Conservation (phyloP, 2,797 vertebrate genomes). For the Cirrhinus mrigala region DNA sequence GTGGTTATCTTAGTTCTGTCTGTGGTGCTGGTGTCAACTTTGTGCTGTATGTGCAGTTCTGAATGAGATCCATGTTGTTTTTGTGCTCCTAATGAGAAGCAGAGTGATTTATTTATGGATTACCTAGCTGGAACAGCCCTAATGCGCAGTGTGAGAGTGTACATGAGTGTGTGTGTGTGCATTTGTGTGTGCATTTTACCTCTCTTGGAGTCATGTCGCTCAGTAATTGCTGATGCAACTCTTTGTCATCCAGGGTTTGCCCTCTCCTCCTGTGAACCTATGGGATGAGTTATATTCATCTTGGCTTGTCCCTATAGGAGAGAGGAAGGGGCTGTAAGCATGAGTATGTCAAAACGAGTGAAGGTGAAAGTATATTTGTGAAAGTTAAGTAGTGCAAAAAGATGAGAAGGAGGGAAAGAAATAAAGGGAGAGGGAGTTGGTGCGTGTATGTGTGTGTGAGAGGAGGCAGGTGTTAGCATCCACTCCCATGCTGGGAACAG, state of each 20-base stretch:
- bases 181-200: constrained; percentile 54
- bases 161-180: constrained; percentile 54
- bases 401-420: constrained; percentile 31
- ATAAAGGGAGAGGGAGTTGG: neutral
- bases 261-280: constrained; percentile 81
- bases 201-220: constrained; percentile 81
- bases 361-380: constrained; percentile 66
- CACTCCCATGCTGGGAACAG: constrained; percentile 78
- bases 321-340: constrained; percentile 29
- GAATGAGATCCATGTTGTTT: constrained; percentile 72
- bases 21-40: constrained; percentile 57
- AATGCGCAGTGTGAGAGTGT: constrained; percentile 70
- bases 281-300: constrained; percentile 81
- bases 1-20: constrained; percentile 44
- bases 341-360: constrained; percentile 43
- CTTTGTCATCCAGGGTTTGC: constrained; percentile 85
- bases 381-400: constrained; percentile 57
- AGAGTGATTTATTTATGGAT: constrained; percentile 85
- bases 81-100: constrained; percentile 79
- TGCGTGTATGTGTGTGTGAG: neutral
- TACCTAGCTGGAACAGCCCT: constrained; percentile 80
- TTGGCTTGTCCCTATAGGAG: constrained; percentile 58
- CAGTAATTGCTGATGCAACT: constrained; percentile 86
- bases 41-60: constrained; percentile 77
- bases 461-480: constrained; percentile 81